Percentiles rank a stretch among this genome's conserved stretches.
Evolutionary conservation across 2,888 invertebrate genomes (phyloP).

Genomic region (Shargacucullia verbasci): DNA sequence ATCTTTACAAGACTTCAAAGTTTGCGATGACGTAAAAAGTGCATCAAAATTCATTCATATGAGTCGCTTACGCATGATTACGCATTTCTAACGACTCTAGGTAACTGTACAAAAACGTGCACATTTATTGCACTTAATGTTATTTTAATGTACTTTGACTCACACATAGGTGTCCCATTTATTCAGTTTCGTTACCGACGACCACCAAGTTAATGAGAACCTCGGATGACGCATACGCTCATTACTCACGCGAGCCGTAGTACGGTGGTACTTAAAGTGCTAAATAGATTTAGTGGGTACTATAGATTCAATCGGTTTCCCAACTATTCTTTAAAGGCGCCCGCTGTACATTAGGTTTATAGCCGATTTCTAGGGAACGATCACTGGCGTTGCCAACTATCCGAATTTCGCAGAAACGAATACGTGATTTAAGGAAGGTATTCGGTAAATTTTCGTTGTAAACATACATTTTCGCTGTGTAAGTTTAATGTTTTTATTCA

Average conservation of each 20-base stretch:
- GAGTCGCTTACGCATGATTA: constrained; percentile 38
- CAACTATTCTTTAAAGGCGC: constrained; percentile 5
- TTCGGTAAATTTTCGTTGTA: too few species aligned
- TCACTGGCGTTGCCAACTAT: constrained; percentile 28
- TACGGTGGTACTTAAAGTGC: constrained; percentile 24
- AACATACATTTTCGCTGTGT: too few species aligned
- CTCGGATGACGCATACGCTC: constrained; percentile 57
- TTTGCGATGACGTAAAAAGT: constrained; percentile 15
- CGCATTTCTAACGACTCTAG: constrained; percentile 26
- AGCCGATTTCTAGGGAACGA: constrained; percentile 15
- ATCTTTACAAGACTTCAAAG: too few species aligned
- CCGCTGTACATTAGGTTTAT: constrained; percentile 1
- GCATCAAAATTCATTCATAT: constrained; percentile 27
- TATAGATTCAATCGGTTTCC: constrained; percentile 12
- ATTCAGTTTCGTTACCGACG: constrained; percentile 51
- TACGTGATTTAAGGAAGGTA: neutral
- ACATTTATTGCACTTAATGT: constrained; percentile 38
- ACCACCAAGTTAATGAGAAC: constrained; percentile 53
- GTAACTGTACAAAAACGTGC: constrained; percentile 30
- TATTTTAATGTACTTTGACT: constrained; percentile 51
- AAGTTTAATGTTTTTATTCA: too few species aligned
- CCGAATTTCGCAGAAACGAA: constrained; percentile 13
- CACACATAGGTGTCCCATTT: constrained; percentile 47
- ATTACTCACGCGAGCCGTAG: constrained; percentile 53
- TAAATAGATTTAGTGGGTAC: constrained; percentile 40